A percentile compares a stretch with the other conserved stretches of the same genome.
Evolutionary conservation across 2,797 vertebrate species (phyloP).

Genomic region (Myoxocephalus aenaeus): DNA sequence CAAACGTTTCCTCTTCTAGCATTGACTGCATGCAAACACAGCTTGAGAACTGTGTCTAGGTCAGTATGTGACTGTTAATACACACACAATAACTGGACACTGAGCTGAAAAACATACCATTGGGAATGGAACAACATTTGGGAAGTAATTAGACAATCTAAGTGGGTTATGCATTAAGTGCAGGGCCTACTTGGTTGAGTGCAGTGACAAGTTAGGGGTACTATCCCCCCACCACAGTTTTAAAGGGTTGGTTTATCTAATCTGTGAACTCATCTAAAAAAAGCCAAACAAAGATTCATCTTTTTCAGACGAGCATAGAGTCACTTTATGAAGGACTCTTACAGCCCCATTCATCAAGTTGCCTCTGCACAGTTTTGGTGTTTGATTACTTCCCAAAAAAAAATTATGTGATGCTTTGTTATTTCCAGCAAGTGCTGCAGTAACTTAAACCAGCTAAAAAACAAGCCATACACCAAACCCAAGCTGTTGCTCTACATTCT

Average conservation of each 20-base stretch:
- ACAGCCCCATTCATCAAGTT: slow-evolving; percentile 29
- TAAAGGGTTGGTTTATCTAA: slow-evolving; percentile 56
- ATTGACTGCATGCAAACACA: slow-evolving; percentile 19
- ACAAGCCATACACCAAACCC: neutral
- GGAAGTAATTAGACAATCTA: slow-evolving; percentile 1
- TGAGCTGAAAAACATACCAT: neutral
- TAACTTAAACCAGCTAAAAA: neutral
- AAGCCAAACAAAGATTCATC: slow-evolving; percentile 53
- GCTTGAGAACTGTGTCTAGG: slow-evolving; percentile 6
- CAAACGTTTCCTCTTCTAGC: slow-evolving; percentile 23
- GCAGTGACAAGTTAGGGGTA: slow-evolving; percentile 18
- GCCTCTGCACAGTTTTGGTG: slow-evolving; percentile 8
- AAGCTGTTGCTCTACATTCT: neutral
- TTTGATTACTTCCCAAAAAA: neutral
- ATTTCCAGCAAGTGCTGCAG: neutral
- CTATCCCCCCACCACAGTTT: slow-evolving; percentile 3
- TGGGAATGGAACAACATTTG: slow-evolving; percentile 1
- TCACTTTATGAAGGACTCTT: slow-evolving; percentile 22
- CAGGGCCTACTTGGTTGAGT: neutral
- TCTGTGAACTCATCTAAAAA: slow-evolving; percentile 59
- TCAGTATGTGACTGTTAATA: slow-evolving; percentile 26
- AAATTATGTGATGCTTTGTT: slow-evolving; percentile 3
- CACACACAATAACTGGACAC: neutral
- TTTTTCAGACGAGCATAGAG: slow-evolving; percentile 24
- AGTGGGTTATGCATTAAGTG: neutral